phyloP scores from a whole-genome alignment of 2,113 vertebrate genomes.

The Saguinus imperator region DNA sequence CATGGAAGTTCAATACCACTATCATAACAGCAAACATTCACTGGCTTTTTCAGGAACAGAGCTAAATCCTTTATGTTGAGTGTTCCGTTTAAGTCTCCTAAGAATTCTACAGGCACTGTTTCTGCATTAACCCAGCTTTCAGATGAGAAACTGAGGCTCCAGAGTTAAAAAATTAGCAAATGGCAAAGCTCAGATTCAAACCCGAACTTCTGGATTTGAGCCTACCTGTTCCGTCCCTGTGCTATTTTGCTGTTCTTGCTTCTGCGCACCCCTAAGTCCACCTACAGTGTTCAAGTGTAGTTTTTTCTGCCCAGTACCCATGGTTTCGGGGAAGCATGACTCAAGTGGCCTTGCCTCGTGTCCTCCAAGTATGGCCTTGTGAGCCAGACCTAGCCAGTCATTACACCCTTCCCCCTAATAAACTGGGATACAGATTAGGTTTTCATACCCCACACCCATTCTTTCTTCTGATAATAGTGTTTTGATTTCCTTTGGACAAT shows the following conservation, averaged over 20 bases:
- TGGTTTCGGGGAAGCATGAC: neutral
- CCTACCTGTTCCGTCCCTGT: rapidly evolving
- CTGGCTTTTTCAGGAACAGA: neutral
- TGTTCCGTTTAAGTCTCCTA: neutral
- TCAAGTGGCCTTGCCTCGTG: neutral
- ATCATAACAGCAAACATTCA: neutral
- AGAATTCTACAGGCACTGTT: neutral
- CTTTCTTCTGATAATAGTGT: neutral
- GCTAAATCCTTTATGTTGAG: neutral
- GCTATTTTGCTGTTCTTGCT: neutral
- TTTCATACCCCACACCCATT: neutral
- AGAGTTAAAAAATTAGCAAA: neutral
- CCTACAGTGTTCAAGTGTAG: neutral
- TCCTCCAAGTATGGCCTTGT: neutral
- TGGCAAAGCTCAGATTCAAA: neutral
- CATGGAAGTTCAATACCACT: neutral
- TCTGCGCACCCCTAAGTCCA: neutral
- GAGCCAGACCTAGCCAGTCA: neutral
- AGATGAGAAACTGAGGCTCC: constrained; percentile 31
- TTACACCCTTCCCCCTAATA: neutral
- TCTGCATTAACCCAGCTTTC: neutral
- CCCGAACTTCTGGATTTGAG: neutral
- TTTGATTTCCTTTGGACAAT: neutral
- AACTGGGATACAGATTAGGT: neutral
- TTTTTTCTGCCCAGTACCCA: neutral